Conservation (phyloP, 1,140 invertebrate species). For the Heliconius nattereri region DNA sequence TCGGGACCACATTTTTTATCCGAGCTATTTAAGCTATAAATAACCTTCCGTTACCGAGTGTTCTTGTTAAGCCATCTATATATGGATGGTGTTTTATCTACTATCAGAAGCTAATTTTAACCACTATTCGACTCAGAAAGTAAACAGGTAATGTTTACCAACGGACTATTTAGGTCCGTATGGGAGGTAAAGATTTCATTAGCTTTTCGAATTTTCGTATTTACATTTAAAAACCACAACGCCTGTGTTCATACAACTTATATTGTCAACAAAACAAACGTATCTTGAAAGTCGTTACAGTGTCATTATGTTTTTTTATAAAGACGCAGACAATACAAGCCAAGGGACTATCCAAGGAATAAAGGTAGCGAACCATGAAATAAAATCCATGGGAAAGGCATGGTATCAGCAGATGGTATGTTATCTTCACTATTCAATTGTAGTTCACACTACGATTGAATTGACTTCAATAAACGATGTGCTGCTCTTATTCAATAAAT, state of each 20-base stretch:
- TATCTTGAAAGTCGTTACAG: slow-evolving; percentile 12
- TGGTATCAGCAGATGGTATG: slow-evolving; percentile 24
- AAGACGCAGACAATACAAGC: slow-evolving; percentile 32
- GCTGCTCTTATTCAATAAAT: slow-evolving; percentile 26
- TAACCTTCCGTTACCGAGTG: slow-evolving; percentile 50
- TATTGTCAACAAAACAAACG: slow-evolving; percentile 1
- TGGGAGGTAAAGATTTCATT: neutral
- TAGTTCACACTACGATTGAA: slow-evolving; percentile 25
- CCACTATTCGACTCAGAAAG: neutral
- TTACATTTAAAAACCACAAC: neutral
- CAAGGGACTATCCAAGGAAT: slow-evolving; percentile 35
- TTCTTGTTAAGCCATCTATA: slow-evolving; percentile 45
- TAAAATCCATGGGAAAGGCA: slow-evolving; percentile 35
- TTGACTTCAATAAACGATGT: slow-evolving; percentile 22
- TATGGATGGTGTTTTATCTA: slow-evolving; percentile 18
- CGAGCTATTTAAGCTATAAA: slow-evolving; percentile 58
- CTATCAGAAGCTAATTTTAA: slow-evolving; percentile 14
- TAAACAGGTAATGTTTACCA: neutral
- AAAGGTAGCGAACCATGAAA: slow-evolving; percentile 32
- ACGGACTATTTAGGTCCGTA: neutral
- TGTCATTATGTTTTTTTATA: slow-evolving; percentile 36
- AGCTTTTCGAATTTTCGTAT: neutral
- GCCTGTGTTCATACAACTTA: neutral
- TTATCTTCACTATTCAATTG: slow-evolving; percentile 10
- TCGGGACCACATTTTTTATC: slow-evolving; percentile 64